Base-by-base conservation (phyloP, 37 sponge, comb jelly and placozoan species). In the Bolinopsis microptera region DNA sequence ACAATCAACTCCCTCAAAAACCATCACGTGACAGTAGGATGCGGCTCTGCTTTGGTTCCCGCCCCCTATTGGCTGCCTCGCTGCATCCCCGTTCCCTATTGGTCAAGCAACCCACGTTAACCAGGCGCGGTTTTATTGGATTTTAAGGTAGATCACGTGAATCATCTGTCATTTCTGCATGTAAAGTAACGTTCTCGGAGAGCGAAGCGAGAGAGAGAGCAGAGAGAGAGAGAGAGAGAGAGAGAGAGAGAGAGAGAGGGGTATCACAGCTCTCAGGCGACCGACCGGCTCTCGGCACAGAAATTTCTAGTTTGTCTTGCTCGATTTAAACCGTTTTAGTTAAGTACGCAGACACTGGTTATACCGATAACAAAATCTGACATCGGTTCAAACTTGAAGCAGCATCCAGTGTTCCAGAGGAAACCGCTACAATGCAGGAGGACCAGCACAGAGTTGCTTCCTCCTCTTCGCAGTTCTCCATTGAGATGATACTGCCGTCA, bases 81-180 rank as follows among this genome's bases (percentile, higher is more conserved):
- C 61, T 48, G 61, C 61, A 48, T 48, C 61, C 61, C 61, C 13
- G 13, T 13, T 13, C 13, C 9, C 13, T 5, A 48, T 48, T 48
- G 61, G 61, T 13, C 61, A 13, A 13, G 9, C 61, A 5, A 48
- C 61, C 13, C 61, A 13, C 61, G 61, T 48, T 48, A 48, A 48
- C 61, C 61, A 48, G 61, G 9, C 61, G 61, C 61, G 74, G 25
- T 70, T 70, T 70, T 70, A 70, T 28, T 70, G 74, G 74, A 28
- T 70, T 70, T 70, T 70, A 70, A 70, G 74, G 74, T 70, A 26
- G 30, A n/a, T 70, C 30, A 70, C 74, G 74, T 70, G 74, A 70
- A n/a, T 3, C 21, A 26, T 70, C 74, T 70, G 74, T 22, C 74
- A 70, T 70, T 70, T 70, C 74, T 22, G 74, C 74, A 70, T 48